Base-by-base conservation (phyloP, 2,888 invertebrate genomes). In the Synanthedon formicaeformis region DNA sequence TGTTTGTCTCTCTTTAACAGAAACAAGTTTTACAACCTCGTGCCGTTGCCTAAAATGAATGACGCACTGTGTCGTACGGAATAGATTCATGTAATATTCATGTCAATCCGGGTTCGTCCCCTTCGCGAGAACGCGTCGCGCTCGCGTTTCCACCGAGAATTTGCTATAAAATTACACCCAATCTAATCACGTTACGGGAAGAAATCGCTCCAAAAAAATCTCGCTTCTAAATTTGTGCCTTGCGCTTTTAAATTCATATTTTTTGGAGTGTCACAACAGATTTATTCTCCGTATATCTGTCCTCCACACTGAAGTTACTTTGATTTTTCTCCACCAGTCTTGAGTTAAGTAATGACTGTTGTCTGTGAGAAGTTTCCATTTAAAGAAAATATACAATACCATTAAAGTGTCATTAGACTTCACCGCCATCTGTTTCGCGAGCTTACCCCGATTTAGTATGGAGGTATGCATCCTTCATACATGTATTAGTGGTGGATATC, bases 21-120 rank as follows among this genome's bases (percentile, higher is more conserved):
- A 68, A 72, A 65, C 70, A 70, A 67, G 66, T 67, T 61, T 62
- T 65, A 67, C 62, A 61, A 62, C 63, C 61, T 56, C 45, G 16
- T 49, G 49, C 23, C 49, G 18, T 62, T 56, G 59, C 65, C 64
- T 64, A 71, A 74, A 78, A 79, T 77, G 74, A 79, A 79, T 76
- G 81, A 75, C 71, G 69, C 59, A 66, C 67, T 70, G 69, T 71
- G 76, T 75, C 74, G 72, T 73, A 69, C 62, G 60, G 62, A 23
- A 66, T 61, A 62, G 69, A 69, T 78, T 85, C 85, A 85, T 84
- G 82, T 80, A 80, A 83, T 80, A 84, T 85, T 85, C 85, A 85
- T 85, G 75, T 59, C 62, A 62, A 68, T 66, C 60, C 51, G 23
- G 40, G 49, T 16, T 18, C 16, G 18, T 45, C 40, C 52, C 51